These are phyloP conservation scores for Platerodrilus igneus DNA, from an alignment of 2,888 invertebrate species.

Conservation along the genomic window DNA sequence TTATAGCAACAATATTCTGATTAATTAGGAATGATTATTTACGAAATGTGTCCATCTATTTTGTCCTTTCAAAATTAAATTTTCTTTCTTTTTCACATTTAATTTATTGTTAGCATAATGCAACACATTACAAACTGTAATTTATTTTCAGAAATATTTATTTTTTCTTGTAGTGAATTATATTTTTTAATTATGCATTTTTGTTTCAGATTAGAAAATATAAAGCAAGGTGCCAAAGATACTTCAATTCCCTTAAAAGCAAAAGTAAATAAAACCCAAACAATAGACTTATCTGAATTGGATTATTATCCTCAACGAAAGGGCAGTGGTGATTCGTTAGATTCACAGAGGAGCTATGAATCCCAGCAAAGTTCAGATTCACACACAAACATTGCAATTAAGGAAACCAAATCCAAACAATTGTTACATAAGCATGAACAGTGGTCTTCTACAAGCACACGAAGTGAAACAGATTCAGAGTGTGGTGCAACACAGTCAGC, in stretches of 20 bases:
- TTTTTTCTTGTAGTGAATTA: no score
- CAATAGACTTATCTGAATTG: conserved; percentile 40
- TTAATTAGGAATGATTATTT: no score
- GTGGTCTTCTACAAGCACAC: conserved; percentile 44
- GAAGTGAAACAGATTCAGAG: conserved; percentile 44
- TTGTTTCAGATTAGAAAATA: conserved; percentile 41
- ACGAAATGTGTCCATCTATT: no score
- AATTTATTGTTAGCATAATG: no score
- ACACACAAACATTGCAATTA: conserved; percentile 34
- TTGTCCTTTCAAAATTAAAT: no score
- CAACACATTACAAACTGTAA: no score
- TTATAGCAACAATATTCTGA: no score
- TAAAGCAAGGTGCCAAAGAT: conserved; percentile 42
- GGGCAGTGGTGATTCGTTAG: conserved; percentile 54
- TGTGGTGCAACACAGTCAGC: conserved; percentile 40
- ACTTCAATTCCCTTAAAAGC: conserved; percentile 43
- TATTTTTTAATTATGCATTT: conserved; percentile 5
- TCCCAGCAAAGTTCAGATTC: conserved; percentile 50
- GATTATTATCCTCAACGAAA: conserved; percentile 47
- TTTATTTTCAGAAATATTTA: no score
- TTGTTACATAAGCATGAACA: conserved; percentile 34
- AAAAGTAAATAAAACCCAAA: conserved; percentile 40
- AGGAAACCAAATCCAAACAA: conserved; percentile 25
- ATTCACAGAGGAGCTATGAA: conserved; percentile 51
- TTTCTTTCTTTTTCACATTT: no score